Percentiles rank a stretch among this genome's conserved stretches.
Evolutionary conservation across 2,888 invertebrate species (phyloP).

Genomic region (Nemoura dubitans): DNA sequence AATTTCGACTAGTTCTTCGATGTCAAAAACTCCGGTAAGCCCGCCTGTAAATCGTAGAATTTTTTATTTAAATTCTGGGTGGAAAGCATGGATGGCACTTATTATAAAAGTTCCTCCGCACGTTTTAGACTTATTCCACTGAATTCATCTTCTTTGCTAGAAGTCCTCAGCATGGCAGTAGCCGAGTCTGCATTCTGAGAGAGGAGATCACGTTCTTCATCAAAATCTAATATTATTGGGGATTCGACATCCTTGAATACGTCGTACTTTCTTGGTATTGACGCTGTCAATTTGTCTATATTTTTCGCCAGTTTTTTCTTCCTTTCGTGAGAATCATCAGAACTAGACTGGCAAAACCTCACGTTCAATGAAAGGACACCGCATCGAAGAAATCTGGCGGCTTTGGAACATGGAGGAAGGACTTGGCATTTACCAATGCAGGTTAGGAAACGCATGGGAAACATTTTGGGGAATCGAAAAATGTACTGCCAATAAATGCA

Average conservation of each 20-base stretch:
- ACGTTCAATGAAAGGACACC: background rate
- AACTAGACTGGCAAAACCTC: background rate
- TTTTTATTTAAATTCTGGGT: slow-evolving; percentile 29
- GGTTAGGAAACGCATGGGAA: background rate
- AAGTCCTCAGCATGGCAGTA: slow-evolving; percentile 56
- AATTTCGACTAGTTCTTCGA: slow-evolving; percentile 83
- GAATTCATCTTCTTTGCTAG: slow-evolving; percentile 47
- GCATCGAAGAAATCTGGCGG: background rate
- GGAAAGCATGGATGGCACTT: background rate
- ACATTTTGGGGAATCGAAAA: background rate
- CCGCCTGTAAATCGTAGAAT: slow-evolving; percentile 71
- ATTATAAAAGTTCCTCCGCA: background rate
- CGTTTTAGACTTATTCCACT: slow-evolving; percentile 45
- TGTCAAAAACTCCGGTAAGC: slow-evolving; percentile 83
- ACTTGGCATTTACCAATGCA: background rate
- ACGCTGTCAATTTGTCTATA: background rate
- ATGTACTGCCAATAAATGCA: background rate
- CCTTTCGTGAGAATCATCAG: background rate
- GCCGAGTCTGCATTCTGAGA: slow-evolving; percentile 52
- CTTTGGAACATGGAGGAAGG: background rate
- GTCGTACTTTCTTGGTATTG: slow-evolving; percentile 66
- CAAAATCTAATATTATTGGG: slow-evolving; percentile 75
- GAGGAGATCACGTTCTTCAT: slow-evolving; percentile 67
- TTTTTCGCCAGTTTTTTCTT: background rate
- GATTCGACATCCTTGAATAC: slow-evolving; percentile 77